phyloP scores from a whole-genome alignment of 1,140 invertebrate genomes.

The Tetragonula clypearis region DNA sequence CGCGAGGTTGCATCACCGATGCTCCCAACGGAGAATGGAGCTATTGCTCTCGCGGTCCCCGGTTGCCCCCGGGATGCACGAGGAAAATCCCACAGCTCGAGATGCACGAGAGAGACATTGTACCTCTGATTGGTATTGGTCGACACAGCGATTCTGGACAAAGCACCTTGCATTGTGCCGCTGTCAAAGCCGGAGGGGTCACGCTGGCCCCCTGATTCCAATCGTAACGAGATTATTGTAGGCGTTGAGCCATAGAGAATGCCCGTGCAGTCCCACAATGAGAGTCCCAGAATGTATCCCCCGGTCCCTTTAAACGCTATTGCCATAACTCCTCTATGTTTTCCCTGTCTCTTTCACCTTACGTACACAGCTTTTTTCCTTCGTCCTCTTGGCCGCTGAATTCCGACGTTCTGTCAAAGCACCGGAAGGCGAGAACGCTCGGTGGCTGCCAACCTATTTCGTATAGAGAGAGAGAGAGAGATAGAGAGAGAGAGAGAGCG shows the following conservation, averaged over 20 bases:
- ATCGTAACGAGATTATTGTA: slow-evolving; percentile 80
- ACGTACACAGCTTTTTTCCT: slow-evolving; percentile 4
- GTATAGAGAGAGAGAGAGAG: no score
- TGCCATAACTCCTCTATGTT: slow-evolving; percentile 59
- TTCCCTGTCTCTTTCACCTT: slow-evolving; percentile 13
- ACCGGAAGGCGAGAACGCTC: slow-evolving; percentile 51
- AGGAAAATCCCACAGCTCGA: slow-evolving; percentile 65
- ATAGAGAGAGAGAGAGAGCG: background rate
- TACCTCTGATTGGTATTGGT: slow-evolving; percentile 51
- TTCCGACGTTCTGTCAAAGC: slow-evolving; percentile 49
- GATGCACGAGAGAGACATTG: slow-evolving; percentile 39
- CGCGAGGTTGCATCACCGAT: slow-evolving; percentile 26
- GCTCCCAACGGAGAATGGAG: slow-evolving; percentile 37
- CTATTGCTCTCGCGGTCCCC: slow-evolving; percentile 21
- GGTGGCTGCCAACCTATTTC: background rate
- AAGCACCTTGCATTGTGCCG: slow-evolving; percentile 78
- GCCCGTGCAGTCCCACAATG: slow-evolving; percentile 56
- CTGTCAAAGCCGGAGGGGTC: slow-evolving; percentile 69
- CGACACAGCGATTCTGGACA: slow-evolving; percentile 61
- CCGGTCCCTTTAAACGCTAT: slow-evolving; percentile 50
- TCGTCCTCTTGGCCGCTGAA: background rate
- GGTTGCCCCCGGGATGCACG: slow-evolving; percentile 46
- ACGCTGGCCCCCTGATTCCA: slow-evolving; percentile 58
- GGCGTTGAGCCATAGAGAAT: slow-evolving; percentile 76
- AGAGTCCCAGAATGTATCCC: slow-evolving; percentile 52